phyloP scores from a whole-genome alignment of 2,113 vertebrate genomes.

The Maccullochella peelii region DNA sequence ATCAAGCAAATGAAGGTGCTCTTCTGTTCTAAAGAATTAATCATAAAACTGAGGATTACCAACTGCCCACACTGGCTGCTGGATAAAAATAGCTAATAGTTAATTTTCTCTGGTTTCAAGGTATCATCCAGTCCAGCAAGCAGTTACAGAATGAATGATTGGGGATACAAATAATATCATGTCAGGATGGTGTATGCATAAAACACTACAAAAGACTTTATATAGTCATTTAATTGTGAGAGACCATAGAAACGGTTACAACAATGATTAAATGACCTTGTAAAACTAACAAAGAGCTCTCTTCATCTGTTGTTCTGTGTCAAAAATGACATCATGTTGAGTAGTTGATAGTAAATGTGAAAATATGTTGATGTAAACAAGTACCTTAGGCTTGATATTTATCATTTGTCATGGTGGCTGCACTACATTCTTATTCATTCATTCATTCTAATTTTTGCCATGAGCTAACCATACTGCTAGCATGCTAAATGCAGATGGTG shows the following conservation, averaged over 20 bases:
- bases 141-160: neutral
- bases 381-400: slow-evolving; percentile 1
- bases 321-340: neutral
- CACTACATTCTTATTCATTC: slow-evolving; percentile 10
- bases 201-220: neutral
- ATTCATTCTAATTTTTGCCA: slow-evolving; percentile 26
- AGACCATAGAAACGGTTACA: neutral
- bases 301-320: neutral
- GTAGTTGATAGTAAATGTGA: neutral
- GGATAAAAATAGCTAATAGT: slow-evolving; percentile 12
- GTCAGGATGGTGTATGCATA: neutral
- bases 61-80: neutral
- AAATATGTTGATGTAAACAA: slow-evolving; percentile 28
- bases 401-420: slow-evolving; percentile 8
- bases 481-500: slow-evolving; percentile 28
- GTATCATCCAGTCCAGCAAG: slow-evolving; percentile 11
- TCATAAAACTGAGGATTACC: neutral
- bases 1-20: neutral
- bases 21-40: slow-evolving; percentile 5
- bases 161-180: neutral
- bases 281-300: neutral
- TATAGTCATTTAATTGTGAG: neutral
- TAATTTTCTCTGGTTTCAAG: slow-evolving; percentile 3
- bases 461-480: slow-evolving; percentile 13
- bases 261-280: neutral